phyloP scores from a whole-genome alignment of 2,113 vertebrate species.

The Anguilla rostrata region DNA sequence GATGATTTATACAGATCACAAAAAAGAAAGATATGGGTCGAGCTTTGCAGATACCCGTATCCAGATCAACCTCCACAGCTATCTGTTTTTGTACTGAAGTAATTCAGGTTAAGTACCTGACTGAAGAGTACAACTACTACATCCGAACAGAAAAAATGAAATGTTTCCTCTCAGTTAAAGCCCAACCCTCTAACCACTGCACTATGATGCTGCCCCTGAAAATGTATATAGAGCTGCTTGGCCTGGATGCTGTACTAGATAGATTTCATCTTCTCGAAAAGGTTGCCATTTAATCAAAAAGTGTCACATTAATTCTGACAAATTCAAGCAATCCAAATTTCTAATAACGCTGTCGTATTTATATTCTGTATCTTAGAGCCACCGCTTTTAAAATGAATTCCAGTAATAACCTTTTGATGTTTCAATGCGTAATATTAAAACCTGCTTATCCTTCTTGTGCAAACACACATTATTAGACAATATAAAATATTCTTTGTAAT shows the following conservation, averaged over 20 bases:
- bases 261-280: constrained; percentile 27
- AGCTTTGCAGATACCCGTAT: constrained; percentile 8
- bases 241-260: constrained; percentile 11
- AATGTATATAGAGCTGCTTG: neutral
- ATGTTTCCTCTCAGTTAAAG: too few relatives aligned
- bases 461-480: constrained; percentile 14
- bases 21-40: neutral
- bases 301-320: constrained; percentile 48
- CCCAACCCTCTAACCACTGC: too few relatives aligned
- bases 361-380: constrained; percentile 39
- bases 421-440: constrained; percentile 32
- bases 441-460: constrained; percentile 30
- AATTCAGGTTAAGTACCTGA: too few relatives aligned
- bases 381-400: constrained; percentile 44
- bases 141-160: too few relatives aligned
- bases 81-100: too few relatives aligned
- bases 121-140: too few relatives aligned
- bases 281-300: constrained; percentile 39
- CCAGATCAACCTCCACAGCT: neutral
- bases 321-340: constrained; percentile 47
- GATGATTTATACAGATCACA: too few relatives aligned
- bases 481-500: constrained; percentile 11
- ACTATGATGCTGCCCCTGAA: too few relatives aligned
- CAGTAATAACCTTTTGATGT: constrained; percentile 41
- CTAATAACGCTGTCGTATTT: constrained; percentile 54